Evolutionary conservation across 2,113 vertebrate species (phyloP).

Genomic region (Dromaius novaehollandiae): DNA sequence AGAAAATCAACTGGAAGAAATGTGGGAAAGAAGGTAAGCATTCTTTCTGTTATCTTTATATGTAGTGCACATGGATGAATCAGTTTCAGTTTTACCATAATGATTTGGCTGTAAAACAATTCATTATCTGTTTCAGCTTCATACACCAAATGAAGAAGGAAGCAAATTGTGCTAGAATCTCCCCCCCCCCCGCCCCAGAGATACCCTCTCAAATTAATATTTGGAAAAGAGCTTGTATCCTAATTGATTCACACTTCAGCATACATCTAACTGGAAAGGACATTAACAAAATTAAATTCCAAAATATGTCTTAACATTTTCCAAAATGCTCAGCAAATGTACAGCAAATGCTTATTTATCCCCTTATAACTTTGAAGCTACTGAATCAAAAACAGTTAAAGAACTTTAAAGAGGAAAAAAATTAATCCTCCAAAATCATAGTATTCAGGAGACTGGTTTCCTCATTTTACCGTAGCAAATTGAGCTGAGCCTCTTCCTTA

Average conservation of each 20-base stretch:
- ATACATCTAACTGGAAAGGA: neutral
- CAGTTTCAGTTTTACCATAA: neutral
- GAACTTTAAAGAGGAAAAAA: neutral
- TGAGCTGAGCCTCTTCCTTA: neutral
- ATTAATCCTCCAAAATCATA: neutral
- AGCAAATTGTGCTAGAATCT: neutral
- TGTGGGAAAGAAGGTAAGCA: rapidly evolving
- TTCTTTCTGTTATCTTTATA: neutral
- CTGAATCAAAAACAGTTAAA: neutral
- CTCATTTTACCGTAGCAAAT: neutral
- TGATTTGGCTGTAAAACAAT: neutral
- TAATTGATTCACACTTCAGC: neutral
- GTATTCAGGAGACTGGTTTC: neutral
- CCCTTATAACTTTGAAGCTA: neutral
- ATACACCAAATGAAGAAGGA: neutral
- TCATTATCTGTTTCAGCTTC: neutral
- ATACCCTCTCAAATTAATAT: neutral
- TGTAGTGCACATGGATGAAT: neutral
- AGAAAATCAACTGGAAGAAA: neutral
- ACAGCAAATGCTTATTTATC: neutral
- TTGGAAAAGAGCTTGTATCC: neutral
- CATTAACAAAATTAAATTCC: neutral
- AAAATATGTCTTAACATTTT: neutral
- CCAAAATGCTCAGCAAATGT: neutral
- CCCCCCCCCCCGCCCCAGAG: neutral